These are phyloP conservation scores for Habropoda laboriosa DNA, from an alignment of 1,140 invertebrate genomes.

Conservation along the genomic window DNA sequence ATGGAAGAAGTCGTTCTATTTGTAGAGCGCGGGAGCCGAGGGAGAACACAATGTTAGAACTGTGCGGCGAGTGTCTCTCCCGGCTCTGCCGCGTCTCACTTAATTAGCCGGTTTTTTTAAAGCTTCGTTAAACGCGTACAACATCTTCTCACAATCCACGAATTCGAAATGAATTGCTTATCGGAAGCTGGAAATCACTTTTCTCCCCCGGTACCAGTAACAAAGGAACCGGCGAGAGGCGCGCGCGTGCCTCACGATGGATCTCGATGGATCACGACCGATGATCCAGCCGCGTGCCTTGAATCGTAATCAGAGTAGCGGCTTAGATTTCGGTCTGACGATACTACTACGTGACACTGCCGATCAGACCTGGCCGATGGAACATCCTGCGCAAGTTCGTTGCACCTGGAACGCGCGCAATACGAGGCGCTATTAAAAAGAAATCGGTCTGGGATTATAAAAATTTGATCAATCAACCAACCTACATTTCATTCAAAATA, in stretches of 20 bases:
- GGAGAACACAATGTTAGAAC: background rate
- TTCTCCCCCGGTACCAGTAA: too few relatives aligned
- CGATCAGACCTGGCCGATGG: background rate
- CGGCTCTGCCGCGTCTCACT: background rate
- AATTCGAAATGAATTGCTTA: background rate
- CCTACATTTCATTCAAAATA: too few relatives aligned
- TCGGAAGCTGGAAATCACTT: too few relatives aligned
- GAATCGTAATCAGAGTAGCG: background rate
- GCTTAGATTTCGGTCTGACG: background rate
- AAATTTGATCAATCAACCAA: too few relatives aligned
- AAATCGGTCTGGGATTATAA: too few relatives aligned
- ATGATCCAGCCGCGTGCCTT: background rate
- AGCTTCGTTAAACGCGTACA: background rate
- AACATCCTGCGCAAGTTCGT: too few relatives aligned
- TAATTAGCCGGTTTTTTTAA: background rate
- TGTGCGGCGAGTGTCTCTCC: background rate
- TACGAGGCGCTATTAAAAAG: too few relatives aligned
- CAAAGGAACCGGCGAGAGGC: too few relatives aligned
- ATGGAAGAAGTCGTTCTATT: background rate
- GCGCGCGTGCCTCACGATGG: too few relatives aligned
- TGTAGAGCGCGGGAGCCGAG: background rate
- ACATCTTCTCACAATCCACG: too few relatives aligned
- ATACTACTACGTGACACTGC: background rate
- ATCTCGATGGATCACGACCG: too few relatives aligned
- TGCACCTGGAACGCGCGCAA: too few relatives aligned